Conservation (phyloP, 2,888 invertebrate species). For the Rotaria sp. region DNA sequence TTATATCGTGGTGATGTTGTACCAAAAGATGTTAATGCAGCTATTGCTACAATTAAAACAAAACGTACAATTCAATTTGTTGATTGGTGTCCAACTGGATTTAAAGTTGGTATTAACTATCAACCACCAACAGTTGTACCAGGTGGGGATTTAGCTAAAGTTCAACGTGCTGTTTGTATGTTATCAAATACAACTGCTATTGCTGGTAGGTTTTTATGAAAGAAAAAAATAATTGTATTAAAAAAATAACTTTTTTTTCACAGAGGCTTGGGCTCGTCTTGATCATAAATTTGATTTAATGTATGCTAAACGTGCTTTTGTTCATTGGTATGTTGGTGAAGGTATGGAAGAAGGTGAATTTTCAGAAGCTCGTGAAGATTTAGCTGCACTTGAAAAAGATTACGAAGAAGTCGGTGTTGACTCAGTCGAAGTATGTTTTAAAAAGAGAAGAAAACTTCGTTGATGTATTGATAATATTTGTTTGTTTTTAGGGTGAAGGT, state of each 20-base stretch:
- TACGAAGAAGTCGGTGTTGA: constrained; percentile 56
- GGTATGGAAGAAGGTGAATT: constrained; percentile 45
- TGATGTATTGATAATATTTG: not conserved
- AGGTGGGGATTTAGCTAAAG: constrained; percentile 73
- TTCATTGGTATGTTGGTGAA: constrained; percentile 45
- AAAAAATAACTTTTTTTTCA: no score
- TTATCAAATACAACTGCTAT: constrained; percentile 57
- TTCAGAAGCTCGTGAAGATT: constrained; percentile 43
- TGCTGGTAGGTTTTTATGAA: constrained; percentile 47
- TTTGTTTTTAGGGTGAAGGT: not conserved
- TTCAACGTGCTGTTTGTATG: constrained; percentile 57
- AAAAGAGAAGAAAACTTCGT: no score
- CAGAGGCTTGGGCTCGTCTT: constrained; percentile 42
- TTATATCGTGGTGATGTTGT: constrained; percentile 47
- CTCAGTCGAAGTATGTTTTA: constrained; percentile 39
- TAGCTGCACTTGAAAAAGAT: constrained; percentile 45
- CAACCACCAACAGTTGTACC: constrained; percentile 69
- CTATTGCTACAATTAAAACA: constrained; percentile 52
- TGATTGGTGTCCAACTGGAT: constrained; percentile 45
- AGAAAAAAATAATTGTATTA: no score
- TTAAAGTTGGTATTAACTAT: constrained; percentile 71
- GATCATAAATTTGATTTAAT: constrained; percentile 46
- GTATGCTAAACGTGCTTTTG: constrained; percentile 43
- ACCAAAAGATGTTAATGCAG: constrained; percentile 47
- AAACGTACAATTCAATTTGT: constrained; percentile 50